A percentile compares a stretch with the other conserved stretches of the same genome.
phyloP scores from a whole-genome alignment of 2,888 invertebrate genomes.

The Caenorhabditis plicata region DNA sequence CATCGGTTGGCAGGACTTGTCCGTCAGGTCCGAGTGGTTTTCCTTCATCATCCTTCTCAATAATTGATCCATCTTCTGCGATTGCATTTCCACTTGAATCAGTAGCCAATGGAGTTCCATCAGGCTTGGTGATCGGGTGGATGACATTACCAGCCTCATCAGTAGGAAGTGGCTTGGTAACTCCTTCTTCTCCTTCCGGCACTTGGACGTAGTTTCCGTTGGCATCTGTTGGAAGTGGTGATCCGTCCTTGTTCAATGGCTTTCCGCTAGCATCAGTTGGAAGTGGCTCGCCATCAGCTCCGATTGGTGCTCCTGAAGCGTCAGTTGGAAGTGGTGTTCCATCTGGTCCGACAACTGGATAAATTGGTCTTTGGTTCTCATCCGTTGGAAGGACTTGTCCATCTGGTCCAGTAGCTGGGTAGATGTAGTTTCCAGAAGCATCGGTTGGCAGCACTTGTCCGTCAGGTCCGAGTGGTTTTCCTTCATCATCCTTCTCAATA shows the following conservation, averaged over 20 bases:
- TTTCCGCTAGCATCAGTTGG: slow-evolving; percentile 32
- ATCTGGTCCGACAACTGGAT: slow-evolving; percentile 20
- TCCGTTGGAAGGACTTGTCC: slow-evolving; percentile 16
- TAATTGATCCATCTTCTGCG: slow-evolving; percentile 5
- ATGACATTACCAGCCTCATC: slow-evolving; percentile 22
- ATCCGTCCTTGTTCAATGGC: slow-evolving; percentile 14
- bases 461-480: slow-evolving; percentile 41
- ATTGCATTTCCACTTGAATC: slow-evolving; percentile 11
- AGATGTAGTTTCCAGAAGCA: slow-evolving; percentile 15
- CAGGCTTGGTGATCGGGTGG: slow-evolving; percentile 30
- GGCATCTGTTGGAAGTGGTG: slow-evolving; percentile 24
- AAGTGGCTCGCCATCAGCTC: slow-evolving; percentile 35
- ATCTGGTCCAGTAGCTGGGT: slow-evolving; percentile 19
- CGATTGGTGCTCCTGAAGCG: slow-evolving; percentile 26
- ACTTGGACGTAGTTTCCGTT: slow-evolving; percentile 21
- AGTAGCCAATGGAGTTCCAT: slow-evolving; percentile 11
- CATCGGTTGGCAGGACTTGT: slow-evolving; percentile 17
- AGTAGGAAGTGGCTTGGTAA: slow-evolving; percentile 37
- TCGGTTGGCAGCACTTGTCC: slow-evolving; percentile 39
- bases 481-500: slow-evolving; percentile 14
- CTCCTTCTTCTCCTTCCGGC: slow-evolving; percentile 3
- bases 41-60: slow-evolving; percentile 30
- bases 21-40: slow-evolving; percentile 14
- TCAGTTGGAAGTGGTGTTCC: slow-evolving; percentile 39
- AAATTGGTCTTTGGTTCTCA: slow-evolving; percentile 3